These are phyloP conservation scores for Callorhinus ursinus DNA, from an alignment of 2,113 vertebrate species.

Conservation along the genomic window DNA sequence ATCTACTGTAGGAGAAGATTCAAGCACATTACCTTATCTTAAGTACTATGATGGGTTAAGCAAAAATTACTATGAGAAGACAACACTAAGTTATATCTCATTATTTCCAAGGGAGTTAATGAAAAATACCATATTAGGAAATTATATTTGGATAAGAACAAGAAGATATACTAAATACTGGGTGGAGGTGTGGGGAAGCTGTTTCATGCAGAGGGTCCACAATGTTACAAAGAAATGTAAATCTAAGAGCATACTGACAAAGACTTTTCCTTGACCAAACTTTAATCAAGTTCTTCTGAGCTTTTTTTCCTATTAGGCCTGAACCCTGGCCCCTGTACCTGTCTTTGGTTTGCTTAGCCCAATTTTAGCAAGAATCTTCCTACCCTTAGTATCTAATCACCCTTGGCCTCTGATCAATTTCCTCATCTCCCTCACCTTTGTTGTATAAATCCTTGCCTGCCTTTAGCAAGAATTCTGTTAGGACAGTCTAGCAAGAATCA, in stretches of 20 bases:
- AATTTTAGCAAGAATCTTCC: background rate
- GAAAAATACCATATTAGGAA: background rate
- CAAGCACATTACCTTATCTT: background rate
- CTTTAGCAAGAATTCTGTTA: background rate
- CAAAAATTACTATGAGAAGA: background rate
- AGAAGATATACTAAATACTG: background rate
- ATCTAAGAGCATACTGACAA: background rate
- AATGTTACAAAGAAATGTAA: background rate
- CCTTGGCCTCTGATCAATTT: background rate
- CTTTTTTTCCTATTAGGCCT: background rate
- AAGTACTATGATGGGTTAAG: background rate
- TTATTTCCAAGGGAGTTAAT: background rate
- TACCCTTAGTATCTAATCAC: background rate
- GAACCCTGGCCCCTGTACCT: background rate
- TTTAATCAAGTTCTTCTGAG: background rate
- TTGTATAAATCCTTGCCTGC: background rate
- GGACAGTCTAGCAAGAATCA: background rate
- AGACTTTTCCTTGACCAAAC: background rate
- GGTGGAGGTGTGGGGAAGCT: background rate
- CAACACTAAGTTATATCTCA: background rate
- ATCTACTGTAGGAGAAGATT: background rate
- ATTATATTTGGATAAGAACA: background rate
- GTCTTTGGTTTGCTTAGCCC: background rate
- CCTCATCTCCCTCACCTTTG: background rate
- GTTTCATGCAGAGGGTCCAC: background rate